Percentiles rank a stretch among this genome's conserved stretches.
These are phyloP conservation scores for Aleiodes sp. DNA, from an alignment of 1,140 invertebrate genomes.

Conservation along the genomic window DNA sequence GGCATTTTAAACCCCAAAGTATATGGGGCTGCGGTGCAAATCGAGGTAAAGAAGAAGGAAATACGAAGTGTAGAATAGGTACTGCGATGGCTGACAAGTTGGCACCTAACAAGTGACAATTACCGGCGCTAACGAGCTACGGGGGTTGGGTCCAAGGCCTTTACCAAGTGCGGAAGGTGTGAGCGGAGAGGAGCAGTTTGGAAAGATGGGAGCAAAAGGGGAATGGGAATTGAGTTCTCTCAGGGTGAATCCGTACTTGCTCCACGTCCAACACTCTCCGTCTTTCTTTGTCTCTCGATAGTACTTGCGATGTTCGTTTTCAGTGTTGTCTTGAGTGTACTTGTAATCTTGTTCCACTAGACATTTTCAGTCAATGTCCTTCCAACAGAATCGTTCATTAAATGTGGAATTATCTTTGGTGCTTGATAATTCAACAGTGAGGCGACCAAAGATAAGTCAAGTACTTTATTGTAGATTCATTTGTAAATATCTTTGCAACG, in stretches of 20 bases:
- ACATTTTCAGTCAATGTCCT: neutral
- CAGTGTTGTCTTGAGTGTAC: slow-evolving; percentile 10
- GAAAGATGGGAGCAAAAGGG: slow-evolving; percentile 11
- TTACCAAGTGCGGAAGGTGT: slow-evolving; percentile 3
- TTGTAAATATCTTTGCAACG: too few relatives aligned
- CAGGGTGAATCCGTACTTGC: neutral
- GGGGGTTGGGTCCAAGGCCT: slow-evolving; percentile 26
- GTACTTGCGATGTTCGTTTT: slow-evolving; percentile 13
- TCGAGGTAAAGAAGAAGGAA: neutral
- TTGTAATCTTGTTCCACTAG: neutral
- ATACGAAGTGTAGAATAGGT: slow-evolving; percentile 31
- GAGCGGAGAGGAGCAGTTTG: slow-evolving; percentile 5
- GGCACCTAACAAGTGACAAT: slow-evolving; percentile 62
- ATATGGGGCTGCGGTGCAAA: neutral
- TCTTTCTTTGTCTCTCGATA: slow-evolving; percentile 7
- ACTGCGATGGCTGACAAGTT: slow-evolving; percentile 48
- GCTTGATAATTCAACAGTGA: too few relatives aligned
- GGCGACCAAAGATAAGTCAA: too few relatives aligned
- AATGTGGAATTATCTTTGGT: neutral
- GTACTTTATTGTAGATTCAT: too few relatives aligned
- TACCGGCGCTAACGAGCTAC: slow-evolving; percentile 57
- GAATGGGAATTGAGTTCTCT: slow-evolving; percentile 15
- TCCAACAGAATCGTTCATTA: neutral
- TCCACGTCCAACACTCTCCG: neutral
- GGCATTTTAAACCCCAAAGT: neutral